Base-by-base conservation (phyloP, 2,113 vertebrate genomes). In the Ceyx margarethae region DNA sequence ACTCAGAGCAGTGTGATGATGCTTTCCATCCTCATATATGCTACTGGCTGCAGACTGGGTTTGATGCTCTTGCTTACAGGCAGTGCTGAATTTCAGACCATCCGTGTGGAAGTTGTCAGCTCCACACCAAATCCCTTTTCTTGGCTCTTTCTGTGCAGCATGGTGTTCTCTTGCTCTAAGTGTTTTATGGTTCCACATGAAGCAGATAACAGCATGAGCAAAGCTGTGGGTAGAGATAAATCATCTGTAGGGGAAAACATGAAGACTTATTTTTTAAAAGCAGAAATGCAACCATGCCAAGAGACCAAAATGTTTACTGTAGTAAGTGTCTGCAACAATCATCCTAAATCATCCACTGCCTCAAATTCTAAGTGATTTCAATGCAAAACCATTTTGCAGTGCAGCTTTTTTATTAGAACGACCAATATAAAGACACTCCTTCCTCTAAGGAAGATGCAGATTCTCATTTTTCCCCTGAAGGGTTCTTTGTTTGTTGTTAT, bases 161-260 rank as follows among this genome's bases (percentile, higher is more conserved):
- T 67, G 60, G 58, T 89, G 54, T 91, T 83, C 29, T 80, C 61
- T 83, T 92, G 19, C 75, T 82, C 75, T 69, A 53, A 87, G 46
- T 79, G 45, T 82, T 93, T 89, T 67, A n/a, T 62, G 61, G 56
- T 87, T 91, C 67, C 60, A 89, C 81, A 80, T 89, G 86, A 91
- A 94, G 77, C 61, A 94, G 75, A 89, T 89, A 94, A 94, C 72
- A 94, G 68, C 60, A 78, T 82, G 84, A 94, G 33, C 51, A 91
- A 92, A 91, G 78, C 89, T 91, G 81, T 85, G 87, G 71, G 56
- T 82, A 73, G 77, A 91, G 95, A 85, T 87, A 96, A 94, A 91
- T 96, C 56, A 81, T 82, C 43, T 85, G 56, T 53, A 88, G 65
- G 68, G 35, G 26, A 76, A 85, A 82, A 91, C 28, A 82, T 13